phyloP scores from a whole-genome alignment of 2,113 vertebrate species.

The Apistogramma diplotaenia region DNA sequence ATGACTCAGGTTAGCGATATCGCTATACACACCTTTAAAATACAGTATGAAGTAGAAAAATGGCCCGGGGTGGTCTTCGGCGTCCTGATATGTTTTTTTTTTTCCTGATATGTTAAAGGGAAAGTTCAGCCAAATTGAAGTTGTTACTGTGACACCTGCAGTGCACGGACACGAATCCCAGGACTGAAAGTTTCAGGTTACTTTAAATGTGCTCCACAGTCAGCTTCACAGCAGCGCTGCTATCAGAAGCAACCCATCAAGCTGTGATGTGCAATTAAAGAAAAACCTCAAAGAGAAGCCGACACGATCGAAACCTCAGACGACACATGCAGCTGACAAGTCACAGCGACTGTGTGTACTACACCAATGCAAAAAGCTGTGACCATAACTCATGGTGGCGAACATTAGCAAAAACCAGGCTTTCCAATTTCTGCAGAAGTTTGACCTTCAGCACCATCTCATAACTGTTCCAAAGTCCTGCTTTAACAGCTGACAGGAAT shows the following conservation, averaged over 20 bases:
- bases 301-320: background rate
- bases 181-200: background rate
- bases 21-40: slow-evolving; percentile 42
- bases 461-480: background rate
- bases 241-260: background rate
- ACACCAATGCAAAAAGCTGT: background rate
- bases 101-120: slow-evolving; percentile 65
- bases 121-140: slow-evolving; percentile 40
- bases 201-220: background rate
- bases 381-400: background rate
- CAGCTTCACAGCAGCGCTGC: slow-evolving; percentile 32
- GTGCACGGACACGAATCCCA: background rate
- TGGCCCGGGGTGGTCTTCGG: slow-evolving; percentile 38
- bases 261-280: background rate
- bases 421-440: background rate
- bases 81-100: slow-evolving; percentile 54
- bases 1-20: slow-evolving; percentile 17
- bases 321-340: background rate
- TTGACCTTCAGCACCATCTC: background rate
- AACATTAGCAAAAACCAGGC: background rate
- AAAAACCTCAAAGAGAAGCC: background rate
- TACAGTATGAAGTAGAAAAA: slow-evolving; percentile 55
- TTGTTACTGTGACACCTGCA: background rate
- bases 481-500: background rate
- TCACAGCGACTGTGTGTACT: fast-evolving